Base-by-base conservation (phyloP, 2,797 vertebrate genomes). In the Sebastolobus alascanus region DNA sequence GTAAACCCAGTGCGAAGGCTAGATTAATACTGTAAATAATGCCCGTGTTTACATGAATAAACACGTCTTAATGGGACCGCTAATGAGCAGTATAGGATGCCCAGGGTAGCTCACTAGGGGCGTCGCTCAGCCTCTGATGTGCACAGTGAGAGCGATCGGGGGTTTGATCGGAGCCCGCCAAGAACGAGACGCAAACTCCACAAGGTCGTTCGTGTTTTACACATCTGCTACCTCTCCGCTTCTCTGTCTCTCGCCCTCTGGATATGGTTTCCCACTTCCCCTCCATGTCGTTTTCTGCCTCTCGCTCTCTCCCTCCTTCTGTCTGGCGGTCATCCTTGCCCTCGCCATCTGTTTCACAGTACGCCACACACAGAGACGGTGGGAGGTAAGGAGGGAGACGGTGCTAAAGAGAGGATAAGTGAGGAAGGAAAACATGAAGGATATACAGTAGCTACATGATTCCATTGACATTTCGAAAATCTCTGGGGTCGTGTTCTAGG, bases 271-370 rank as follows among this genome's bases (percentile, higher is more conserved):
- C 74, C 74, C 71, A 61, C 90, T 89, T 90, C 83, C 69, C 75
- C 77, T 80, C 83, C 84, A 87, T 83, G 65, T 68, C 50, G 46
- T 90, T 79, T 79, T 73, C 87, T 83, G 78, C 86, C 73, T 84
- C 76, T 83, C 76, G n/a, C 55, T 73, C 84, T 84, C 85, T 87
- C 73, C 75, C 80, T 89, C 89, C 84, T 72, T 88, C 88, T 88
- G 91, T 89, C 85, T 90, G 89, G 85, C 77, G 85, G 86, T 93
- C 92, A 94, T 84, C 89, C 81, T 89, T 90, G 90, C 90, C 91
- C 89, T 90, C 63, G 68, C 92, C 95, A 95, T 95, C 94, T 95
- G 93, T 94, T 89, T 92, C 83, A n/a, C 88, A 83, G 90, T 65
- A 80, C 43, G 68, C 84, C 87, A 75, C 85, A 87, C 81, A 87